Conservation (phyloP, 2,113 vertebrate species). For the Myrmophylax atrothorax region DNA sequence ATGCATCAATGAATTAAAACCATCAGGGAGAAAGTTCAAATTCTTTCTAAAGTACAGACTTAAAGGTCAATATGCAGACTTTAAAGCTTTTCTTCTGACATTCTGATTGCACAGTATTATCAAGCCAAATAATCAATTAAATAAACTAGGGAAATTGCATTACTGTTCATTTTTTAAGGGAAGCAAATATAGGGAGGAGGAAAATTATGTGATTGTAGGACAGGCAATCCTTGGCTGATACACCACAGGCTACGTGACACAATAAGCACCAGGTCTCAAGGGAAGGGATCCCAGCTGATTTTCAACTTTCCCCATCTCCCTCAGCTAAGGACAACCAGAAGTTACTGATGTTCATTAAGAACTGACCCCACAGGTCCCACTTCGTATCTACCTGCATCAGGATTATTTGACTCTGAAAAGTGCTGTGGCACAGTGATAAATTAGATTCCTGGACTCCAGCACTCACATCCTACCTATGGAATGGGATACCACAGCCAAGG, state of each 20-base stretch:
- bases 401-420: background rate
- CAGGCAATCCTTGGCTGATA: background rate
- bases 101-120: background rate
- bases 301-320: background rate
- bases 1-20: constrained; percentile 12
- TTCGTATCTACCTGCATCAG: background rate
- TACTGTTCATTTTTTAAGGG: background rate
- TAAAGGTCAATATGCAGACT: constrained; percentile 7
- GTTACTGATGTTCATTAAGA: background rate
- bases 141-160: background rate
- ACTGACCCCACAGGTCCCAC: background rate
- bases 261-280: background rate
- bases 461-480: fast-evolving
- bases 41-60: background rate
- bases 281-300: background rate
- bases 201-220: background rate
- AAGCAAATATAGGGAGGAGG: background rate
- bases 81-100: background rate
- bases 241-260: fast-evolving
- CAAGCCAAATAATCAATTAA: constrained; percentile 1
- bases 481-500: background rate
- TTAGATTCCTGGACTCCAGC: background rate
- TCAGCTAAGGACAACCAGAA: background rate
- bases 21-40: background rate
- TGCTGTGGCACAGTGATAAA: background rate